Conservation (phyloP, 2,888 invertebrate species). For the Tachina grossa region DNA sequence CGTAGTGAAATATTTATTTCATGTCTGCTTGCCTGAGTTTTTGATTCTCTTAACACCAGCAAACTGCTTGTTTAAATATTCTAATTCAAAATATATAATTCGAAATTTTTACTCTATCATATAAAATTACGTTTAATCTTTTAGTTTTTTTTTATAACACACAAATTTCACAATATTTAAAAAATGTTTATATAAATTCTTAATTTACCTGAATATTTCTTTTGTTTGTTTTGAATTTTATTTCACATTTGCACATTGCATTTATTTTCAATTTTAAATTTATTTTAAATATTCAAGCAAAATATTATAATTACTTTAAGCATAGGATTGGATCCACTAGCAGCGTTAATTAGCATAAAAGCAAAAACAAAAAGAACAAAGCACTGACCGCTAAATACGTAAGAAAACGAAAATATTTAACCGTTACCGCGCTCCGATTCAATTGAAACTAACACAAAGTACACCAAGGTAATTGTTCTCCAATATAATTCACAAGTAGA, state of each 20-base stretch:
- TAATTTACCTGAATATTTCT: neutral
- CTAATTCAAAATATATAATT: no score
- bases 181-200: no score
- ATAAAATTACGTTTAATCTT: no score
- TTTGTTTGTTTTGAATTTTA: neutral
- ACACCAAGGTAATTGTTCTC: constrained; percentile 56
- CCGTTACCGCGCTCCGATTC: constrained; percentile 64
- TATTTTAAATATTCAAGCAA: neutral
- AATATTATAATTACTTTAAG: neutral
- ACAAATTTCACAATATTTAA: no score
- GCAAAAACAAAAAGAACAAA: neutral
- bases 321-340: neutral
- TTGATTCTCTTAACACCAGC: no score
- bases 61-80: no score
- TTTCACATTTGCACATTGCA: neutral
- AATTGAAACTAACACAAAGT: constrained; percentile 60
- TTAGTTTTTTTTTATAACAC: no score
- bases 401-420: constrained; percentile 25
- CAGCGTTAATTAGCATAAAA: constrained; percentile 7
- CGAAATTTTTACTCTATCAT: no score
- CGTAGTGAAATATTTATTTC: no score
- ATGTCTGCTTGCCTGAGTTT: no score
- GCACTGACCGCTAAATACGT: constrained; percentile 19
- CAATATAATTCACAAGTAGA: constrained; percentile 6
- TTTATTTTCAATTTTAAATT: neutral